phyloP scores from a whole-genome alignment of 64 coral and sea anemone species.

The Platygyra sinensis region DNA sequence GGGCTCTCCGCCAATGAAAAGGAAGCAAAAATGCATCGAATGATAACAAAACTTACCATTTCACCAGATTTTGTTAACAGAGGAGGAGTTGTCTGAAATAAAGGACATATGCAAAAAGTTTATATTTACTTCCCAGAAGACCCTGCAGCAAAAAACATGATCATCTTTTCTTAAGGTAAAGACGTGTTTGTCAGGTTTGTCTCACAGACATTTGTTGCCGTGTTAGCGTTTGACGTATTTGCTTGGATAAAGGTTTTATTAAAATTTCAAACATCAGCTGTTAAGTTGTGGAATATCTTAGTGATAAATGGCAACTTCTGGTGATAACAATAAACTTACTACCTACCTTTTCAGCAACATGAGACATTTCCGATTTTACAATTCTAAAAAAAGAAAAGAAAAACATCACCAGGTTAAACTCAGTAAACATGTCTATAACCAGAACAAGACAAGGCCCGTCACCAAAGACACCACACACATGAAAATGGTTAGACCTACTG shows the following conservation, averaged over 20 bases:
- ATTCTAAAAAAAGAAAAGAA: conserved; percentile 48
- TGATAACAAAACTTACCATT: conserved; percentile 75
- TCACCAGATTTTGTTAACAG: conserved; percentile 87
- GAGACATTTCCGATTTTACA: conserved; percentile 80
- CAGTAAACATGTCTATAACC: background rate
- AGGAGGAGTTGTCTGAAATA: conserved; percentile 59
- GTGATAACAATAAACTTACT: too few relatives aligned
- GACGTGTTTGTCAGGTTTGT: too few relatives aligned
- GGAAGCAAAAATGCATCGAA: too few relatives aligned
- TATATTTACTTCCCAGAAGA: background rate
- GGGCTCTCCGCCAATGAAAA: too few relatives aligned
- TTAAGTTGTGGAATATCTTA: background rate
- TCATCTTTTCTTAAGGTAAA: too few relatives aligned
- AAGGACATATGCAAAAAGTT: background rate
- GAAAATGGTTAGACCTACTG: too few relatives aligned
- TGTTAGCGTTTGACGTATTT: background rate
- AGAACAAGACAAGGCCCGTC: background rate
- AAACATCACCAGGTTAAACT: background rate
- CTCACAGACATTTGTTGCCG: background rate
- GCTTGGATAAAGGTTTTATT: background rate
- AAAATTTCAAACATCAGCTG: background rate
- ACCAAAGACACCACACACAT: too few relatives aligned
- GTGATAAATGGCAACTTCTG: background rate
- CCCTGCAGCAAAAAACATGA: too few relatives aligned
- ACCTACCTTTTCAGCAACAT: conserved; percentile 86